Base-by-base conservation (phyloP, 2,888 invertebrate genomes). In the Chromoteleia sp. region DNA sequence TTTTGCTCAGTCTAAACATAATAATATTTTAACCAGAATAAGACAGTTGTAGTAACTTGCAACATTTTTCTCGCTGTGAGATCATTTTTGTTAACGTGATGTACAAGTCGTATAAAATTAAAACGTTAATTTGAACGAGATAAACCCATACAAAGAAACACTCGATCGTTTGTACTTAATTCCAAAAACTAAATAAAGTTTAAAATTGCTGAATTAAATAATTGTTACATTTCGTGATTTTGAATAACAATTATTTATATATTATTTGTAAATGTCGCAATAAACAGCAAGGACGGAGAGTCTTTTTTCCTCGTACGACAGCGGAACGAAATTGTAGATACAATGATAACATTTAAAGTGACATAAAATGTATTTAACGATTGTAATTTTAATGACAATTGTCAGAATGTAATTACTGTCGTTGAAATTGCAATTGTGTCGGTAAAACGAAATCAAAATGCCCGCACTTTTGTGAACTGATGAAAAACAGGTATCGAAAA, bases 151-250 rank as follows among this genome's bases (percentile, higher is more conserved):
- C 6, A 25, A 25, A 25, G 25, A 25, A 25, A 25, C 25, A 25
- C 2, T 25, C 25, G 25, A 6, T 25, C 25, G 6, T 6, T 25
- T 25, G 25, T 25, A 25, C 6, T 25, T 2, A 6, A 61, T 61
- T 61, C 59, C 43, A 61, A 61, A 29, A 61, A 61, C 17, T 43
- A 45, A 43, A 45, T 30, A 45, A 29, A 61, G 30, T 15, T 30
- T 43, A 30, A 61, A 14, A 45, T 43, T 30, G 12, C 61, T 61
- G 17, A 10, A 43, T 43, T 7, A 61, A 30, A 45, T 61, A 61
- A 29, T 61, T 45, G 15, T 45, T 61, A 6, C 25, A 45, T 30
- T 61, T 61, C 17, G 10, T 59, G 58, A 6, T 39, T 41, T 52
- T 33, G 15, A 8, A 59, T 43, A 43, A 43, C 8, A 15, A 33